Base-by-base conservation (phyloP, 1,140 invertebrate species). In the Drosophila rhopaloa region DNA sequence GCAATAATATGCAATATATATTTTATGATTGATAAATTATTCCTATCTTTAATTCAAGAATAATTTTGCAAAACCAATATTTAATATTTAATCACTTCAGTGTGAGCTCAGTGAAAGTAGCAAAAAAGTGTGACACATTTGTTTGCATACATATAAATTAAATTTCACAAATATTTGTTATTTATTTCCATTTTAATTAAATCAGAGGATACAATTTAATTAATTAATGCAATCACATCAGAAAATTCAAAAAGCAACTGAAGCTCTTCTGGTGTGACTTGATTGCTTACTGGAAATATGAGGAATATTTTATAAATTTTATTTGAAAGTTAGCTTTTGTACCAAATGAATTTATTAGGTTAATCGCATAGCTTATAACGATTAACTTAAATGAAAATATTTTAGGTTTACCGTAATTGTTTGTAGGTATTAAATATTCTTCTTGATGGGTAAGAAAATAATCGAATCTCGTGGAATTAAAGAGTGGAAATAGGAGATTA, bases 161-260 rank as follows among this genome's bases (percentile, higher is more conserved):
- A 60, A 51, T 58, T 59, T 43, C 43, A 29, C 53, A 84, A 79
- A 86, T 70, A 63, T 75, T 70, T 82, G 32, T 48, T 57, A 78
- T 66, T 77, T 43, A 73, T 68, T 62, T 66, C 32, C 19, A 38
- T 68, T 71, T 79, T 71, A 81, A 79, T 85, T 86, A 79, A 71
- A 67, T 48, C 44, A 14, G 10, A 14, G 43, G 41, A 57, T 50
- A 27, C 60, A 73, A 77, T 76, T 62, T 43, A 59, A 74, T 66
- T 53, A 53, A 38, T 43, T 66, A 53, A 48, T 29, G 29, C 60
- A 66, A 46, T 38, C n/a, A 32, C 8, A 38, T 11, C 8, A 32
- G 4, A 51, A 68, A 53, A 35, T 19, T 29, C n/a, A 14, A 67
- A 67, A 16, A 38, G 48, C 40, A 47, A 55, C 38, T 29, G n/a